Base-by-base conservation (phyloP, 1,140 invertebrate genomes). In the Drosophila albomicans region DNA sequence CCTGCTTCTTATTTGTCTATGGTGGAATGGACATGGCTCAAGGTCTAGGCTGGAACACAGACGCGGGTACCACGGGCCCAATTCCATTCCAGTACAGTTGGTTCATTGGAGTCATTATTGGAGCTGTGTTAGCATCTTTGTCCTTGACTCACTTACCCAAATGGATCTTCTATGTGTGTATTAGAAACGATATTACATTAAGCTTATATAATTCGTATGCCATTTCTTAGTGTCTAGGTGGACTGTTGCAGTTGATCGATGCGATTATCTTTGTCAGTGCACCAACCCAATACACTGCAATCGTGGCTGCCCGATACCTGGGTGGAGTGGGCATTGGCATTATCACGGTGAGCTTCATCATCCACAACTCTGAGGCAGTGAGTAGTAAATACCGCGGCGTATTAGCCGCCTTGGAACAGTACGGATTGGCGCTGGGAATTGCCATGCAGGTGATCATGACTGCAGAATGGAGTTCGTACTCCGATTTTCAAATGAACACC, bases 361-460 rank as follows among this genome's bases (percentile, higher is more conserved):
- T 81, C 35, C 72, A 84, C 57, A 79, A 68, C 20, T 69, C 75
- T 15, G 82, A 87, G 46, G 45, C 66, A n/a, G 43, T 59, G 8
- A 8, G 30, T 0, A 28, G 32, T 1, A 28, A 16, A n/a, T 57
- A 48, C 59, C 82, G 82, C n/a, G 81, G 81, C 6, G 4, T 46
- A 0, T 76, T 58, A 20, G 35, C 67, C 8, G 52, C 54, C 11
- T 1, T 76, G 11, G 82, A 87, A 41, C 80, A 87, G 48, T 61
- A 74, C 16, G 58, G 62, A 4, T 6, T 82, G 1, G 63, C 66
- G 1, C 1, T 85, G 66, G 82, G 82, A 25, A 78, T 87, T n/a
- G 46, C 58, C 25, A 66, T 91, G 1, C 90, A 91, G 58, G 78
- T 84, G 15, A 77, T 91, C 45, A 78, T 85, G n/a, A 62, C 52